Conservation (phyloP, 2,888 invertebrate species). For the Caenorhabditis macrosperma region DNA sequence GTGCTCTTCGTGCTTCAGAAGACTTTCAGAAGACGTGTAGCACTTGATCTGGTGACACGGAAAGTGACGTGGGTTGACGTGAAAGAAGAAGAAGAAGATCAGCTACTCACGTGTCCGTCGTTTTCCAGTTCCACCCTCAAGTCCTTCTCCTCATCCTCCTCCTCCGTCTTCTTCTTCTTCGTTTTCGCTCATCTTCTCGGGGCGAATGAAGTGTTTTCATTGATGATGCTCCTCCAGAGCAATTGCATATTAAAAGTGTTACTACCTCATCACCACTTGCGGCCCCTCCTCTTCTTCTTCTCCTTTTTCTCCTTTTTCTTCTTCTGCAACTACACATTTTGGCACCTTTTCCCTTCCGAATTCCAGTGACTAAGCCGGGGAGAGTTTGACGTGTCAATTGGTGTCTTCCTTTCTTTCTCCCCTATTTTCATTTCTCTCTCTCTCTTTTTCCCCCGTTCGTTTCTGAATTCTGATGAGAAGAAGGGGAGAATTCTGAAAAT, state of each 20-base stretch:
- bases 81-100: conserved; percentile 34
- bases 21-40: background rate
- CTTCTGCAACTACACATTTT: background rate
- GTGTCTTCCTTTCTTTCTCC: background rate
- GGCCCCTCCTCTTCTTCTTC: background rate
- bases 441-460: too few species aligned
- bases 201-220: conserved; percentile 2
- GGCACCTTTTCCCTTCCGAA: background rate
- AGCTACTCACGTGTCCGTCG: conserved; percentile 49
- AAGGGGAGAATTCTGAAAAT: background rate
- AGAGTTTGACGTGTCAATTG: background rate
- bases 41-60: background rate
- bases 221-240: conserved; percentile 15
- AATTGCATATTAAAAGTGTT: conserved; percentile 37
- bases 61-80: conserved; percentile 40
- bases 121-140: conserved; percentile 30
- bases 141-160: background rate
- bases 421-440: background rate
- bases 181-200: background rate
- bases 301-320: background rate
- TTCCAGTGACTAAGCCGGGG: background rate
- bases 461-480: background rate
- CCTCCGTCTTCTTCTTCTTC: background rate
- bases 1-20: too few species aligned
- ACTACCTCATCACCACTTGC: conserved; percentile 6